A percentile compares a stretch with the other conserved stretches of the same genome.
These are phyloP conservation scores for Capitella teleta DNA, from an alignment of 1,140 invertebrate species.

Conservation along the genomic window DNA sequence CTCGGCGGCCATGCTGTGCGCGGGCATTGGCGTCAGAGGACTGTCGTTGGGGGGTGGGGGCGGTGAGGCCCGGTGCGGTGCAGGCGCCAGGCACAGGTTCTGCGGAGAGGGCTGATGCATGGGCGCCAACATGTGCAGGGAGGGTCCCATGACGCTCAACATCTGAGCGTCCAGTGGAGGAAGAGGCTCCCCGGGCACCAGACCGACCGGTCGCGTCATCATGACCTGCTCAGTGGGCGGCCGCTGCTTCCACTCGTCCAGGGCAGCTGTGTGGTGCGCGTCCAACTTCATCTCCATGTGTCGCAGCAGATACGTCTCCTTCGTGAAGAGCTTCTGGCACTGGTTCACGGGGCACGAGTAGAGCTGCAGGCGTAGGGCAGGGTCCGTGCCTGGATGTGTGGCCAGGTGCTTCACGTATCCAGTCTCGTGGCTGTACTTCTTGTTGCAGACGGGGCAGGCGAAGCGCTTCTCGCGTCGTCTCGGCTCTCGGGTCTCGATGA, in stretches of 20 bases:
- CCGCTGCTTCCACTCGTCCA: neutral
- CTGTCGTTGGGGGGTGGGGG: too few species aligned
- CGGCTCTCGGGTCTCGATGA: slow-evolving; percentile 7
- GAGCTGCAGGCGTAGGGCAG: neutral
- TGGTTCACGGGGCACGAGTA: slow-evolving; percentile 6
- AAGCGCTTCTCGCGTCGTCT: slow-evolving; percentile 3
- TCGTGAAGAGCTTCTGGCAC: slow-evolving; percentile 12
- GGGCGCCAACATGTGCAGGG: too few species aligned
- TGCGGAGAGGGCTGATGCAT: too few species aligned
- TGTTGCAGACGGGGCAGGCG: slow-evolving; percentile 9
- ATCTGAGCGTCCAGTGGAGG: too few species aligned
- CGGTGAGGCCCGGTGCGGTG: too few species aligned
- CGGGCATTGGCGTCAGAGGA: too few species aligned
- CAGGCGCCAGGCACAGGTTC: too few species aligned
- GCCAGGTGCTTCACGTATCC: slow-evolving; percentile 11
- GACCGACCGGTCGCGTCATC: too few species aligned
- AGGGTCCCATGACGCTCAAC: too few species aligned
- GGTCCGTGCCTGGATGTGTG: neutral
- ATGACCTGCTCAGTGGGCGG: too few species aligned
- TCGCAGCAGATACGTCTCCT: slow-evolving; percentile 7
- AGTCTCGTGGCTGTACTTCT: slow-evolving; percentile 10
- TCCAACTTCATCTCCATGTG: slow-evolving; percentile 12
- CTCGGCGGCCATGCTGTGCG: too few species aligned
- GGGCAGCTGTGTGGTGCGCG: neutral
- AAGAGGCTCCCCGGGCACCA: too few species aligned